Evolutionary conservation across 2,888 invertebrate species (phyloP).

Genomic region (Marronus borbonicus): DNA sequence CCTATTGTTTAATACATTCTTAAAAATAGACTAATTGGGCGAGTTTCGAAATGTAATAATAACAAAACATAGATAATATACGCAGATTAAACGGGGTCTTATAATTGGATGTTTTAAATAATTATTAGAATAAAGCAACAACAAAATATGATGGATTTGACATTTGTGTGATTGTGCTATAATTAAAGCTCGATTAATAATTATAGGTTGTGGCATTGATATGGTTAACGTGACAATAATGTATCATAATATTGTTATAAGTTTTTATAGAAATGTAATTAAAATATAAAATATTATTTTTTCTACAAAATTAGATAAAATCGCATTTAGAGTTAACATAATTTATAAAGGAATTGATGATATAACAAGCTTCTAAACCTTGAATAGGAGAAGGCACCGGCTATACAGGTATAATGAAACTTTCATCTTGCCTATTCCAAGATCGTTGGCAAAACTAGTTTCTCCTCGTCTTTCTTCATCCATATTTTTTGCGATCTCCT

Average conservation of each 20-base stretch:
- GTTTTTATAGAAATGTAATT: too few species aligned
- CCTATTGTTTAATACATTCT: too few species aligned
- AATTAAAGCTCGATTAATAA: not conserved
- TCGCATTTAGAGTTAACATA: not conserved
- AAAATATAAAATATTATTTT: too few species aligned
- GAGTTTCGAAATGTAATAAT: too few species aligned
- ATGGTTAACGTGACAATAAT: not conserved
- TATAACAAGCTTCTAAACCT: not conserved
- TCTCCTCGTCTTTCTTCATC: too few species aligned
- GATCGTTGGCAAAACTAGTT: not conserved
- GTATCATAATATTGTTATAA: not conserved
- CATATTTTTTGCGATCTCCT: not conserved
- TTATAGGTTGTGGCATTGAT: not conserved
- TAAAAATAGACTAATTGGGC: too few species aligned
- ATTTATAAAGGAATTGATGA: too few species aligned
- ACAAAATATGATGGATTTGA: not conserved
- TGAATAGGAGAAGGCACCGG: not conserved
- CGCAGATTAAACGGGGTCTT: too few species aligned
- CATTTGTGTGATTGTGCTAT: not conserved
- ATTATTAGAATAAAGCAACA: not conserved
- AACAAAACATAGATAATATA: too few species aligned
- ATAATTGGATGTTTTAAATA: not conserved
- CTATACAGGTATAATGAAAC: constrained; percentile 7
- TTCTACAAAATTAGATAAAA: not conserved
- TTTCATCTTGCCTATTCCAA: not conserved